A percentile compares a stretch with the other conserved stretches of the same genome.
Conservation (phyloP, 2,113 vertebrate species). For the Chlorodrepanis virens region DNA sequence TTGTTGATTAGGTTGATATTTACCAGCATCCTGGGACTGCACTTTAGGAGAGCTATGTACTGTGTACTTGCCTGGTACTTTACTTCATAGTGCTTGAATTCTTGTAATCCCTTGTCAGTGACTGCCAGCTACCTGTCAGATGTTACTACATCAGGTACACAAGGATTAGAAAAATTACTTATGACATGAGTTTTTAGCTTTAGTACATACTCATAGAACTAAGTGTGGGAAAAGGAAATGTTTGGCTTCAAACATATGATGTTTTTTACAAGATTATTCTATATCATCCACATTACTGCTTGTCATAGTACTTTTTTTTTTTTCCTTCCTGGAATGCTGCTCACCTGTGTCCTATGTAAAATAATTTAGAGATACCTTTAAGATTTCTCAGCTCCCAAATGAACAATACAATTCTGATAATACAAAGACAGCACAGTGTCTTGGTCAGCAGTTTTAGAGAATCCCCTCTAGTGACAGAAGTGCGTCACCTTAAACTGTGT, state of each 20-base stretch:
- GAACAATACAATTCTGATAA: background rate
- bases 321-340: background rate
- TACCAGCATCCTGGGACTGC: background rate
- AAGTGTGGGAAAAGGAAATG: background rate
- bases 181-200: background rate
- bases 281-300: background rate
- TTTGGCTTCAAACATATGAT: background rate
- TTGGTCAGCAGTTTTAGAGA: background rate
- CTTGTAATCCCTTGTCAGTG: background rate
- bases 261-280: background rate
- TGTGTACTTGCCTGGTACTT: background rate
- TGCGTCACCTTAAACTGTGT: background rate
- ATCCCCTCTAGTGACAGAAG: background rate
- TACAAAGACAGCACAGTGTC: background rate
- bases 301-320: background rate
- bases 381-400: background rate
- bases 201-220: background rate
- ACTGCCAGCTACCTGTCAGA: background rate
- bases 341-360: background rate
- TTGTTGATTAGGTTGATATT: background rate
- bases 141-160: background rate
- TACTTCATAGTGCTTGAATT: background rate
- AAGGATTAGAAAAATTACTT: constrained; percentile 6
- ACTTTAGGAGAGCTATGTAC: background rate
- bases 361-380: background rate